These are phyloP conservation scores for Drosophila ficusphila DNA, from an alignment of 1,140 invertebrate genomes.

Conservation along the genomic window DNA sequence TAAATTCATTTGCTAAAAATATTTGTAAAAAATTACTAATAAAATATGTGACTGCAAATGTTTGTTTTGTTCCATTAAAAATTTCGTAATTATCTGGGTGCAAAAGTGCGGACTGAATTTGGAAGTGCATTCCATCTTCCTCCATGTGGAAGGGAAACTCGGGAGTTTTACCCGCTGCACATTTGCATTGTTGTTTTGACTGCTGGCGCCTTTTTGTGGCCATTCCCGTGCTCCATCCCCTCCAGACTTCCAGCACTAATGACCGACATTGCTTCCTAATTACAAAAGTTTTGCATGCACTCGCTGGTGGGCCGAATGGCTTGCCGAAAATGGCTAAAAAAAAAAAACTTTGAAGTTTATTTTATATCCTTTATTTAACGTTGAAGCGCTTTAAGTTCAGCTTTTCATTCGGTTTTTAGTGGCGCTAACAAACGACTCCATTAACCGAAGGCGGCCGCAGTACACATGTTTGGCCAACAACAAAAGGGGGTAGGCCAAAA, in stretches of 20 bases:
- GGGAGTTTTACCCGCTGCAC: conserved; percentile 30
- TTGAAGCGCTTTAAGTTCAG: conserved; percentile 61
- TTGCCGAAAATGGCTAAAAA: conserved; percentile 18
- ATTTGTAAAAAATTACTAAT: too few relatives aligned
- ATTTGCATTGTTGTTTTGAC: conserved; percentile 80
- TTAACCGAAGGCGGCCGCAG: conserved; percentile 58
- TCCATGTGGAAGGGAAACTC: conserved; percentile 12
- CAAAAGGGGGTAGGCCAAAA: conserved; percentile 7
- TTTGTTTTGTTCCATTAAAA: background rate
- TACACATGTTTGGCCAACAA: conserved; percentile 59
- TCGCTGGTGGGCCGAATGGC: conserved; percentile 30
- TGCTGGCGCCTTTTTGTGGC: conserved; percentile 64
- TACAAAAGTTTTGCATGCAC: conserved; percentile 80
- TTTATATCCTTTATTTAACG: conserved; percentile 77
- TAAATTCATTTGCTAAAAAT: too few relatives aligned
- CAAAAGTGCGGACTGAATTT: background rate
- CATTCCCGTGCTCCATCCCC: background rate
- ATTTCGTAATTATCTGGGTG: conserved; percentile 18
- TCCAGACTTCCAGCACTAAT: conserved; percentile 49
- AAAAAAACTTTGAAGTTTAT: conserved; percentile 68
- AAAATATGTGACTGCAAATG: too few relatives aligned
- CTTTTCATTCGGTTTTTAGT: conserved; percentile 47
- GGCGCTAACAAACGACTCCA: conserved; percentile 65
- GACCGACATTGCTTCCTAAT: conserved; percentile 81
- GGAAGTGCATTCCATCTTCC: conserved; percentile 31